Evolutionary conservation across 1,140 invertebrate genomes (phyloP).

Genomic region (Asbolus verrucosus): DNA sequence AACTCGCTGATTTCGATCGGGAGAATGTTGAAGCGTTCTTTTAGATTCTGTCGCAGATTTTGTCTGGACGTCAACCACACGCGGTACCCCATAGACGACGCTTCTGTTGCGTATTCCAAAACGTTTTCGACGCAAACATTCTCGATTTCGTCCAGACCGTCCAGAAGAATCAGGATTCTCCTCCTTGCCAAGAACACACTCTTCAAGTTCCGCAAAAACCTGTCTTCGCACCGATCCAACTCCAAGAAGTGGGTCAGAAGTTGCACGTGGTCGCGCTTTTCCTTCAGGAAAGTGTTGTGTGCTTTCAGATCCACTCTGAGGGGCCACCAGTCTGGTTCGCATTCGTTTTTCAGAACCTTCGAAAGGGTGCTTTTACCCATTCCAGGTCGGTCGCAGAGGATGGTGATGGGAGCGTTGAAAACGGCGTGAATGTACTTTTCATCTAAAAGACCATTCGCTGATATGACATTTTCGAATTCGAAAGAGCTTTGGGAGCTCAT

Average conservation of each 20-base stretch:
- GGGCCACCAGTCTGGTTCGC: too few relatives aligned
- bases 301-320: too few relatives aligned
- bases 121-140: not conserved
- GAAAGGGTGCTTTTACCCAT: too few relatives aligned
- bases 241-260: too few relatives aligned
- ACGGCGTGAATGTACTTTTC: not conserved
- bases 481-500: not conserved
- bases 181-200: not conserved
- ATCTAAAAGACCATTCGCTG: not conserved
- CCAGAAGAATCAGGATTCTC: not conserved
- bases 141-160: constrained; percentile 2
- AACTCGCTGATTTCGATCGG: not conserved
- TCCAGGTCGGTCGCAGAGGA: too few relatives aligned
- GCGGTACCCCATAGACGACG: not conserved
- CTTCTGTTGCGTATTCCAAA: not conserved
- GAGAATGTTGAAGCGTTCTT: not conserved
- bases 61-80: not conserved
- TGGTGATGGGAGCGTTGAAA: not conserved
- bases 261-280: too few relatives aligned
- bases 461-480: not conserved
- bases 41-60: not conserved
- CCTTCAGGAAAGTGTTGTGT: too few relatives aligned
- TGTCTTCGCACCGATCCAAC: too few relatives aligned
- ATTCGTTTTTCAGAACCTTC: too few relatives aligned
- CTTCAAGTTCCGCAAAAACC: not conserved